These are phyloP conservation scores for Serrognathus titanus DNA, from an alignment of 2,888 invertebrate species.

Conservation along the genomic window DNA sequence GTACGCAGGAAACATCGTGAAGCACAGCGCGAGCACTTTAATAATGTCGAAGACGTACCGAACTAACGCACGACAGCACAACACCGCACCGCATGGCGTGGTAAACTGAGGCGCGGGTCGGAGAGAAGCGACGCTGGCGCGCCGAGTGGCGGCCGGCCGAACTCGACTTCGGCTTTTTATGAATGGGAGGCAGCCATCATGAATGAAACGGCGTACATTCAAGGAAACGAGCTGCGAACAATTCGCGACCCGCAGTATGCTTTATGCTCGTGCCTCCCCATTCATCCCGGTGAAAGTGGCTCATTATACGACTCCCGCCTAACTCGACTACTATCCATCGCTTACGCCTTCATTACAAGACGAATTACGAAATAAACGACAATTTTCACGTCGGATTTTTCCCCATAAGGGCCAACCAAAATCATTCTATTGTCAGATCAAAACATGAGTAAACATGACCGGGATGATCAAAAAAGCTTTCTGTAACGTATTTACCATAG, in stretches of 20 bases:
- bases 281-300: conserved; percentile 38
- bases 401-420: not conserved
- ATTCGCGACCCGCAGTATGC: conserved; percentile 33
- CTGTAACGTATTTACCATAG: not conserved
- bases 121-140: conserved; percentile 39
- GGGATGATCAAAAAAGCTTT: no score
- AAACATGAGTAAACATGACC: no score
- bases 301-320: conserved; percentile 26
- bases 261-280: conserved; percentile 32
- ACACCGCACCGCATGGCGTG: conserved; percentile 13
- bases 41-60: conserved; percentile 25
- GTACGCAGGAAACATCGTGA: not conserved
- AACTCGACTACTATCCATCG: conserved; percentile 9
- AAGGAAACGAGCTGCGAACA: conserved; percentile 44
- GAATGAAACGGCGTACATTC: conserved; percentile 61
- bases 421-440: no score
- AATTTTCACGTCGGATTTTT: not conserved
- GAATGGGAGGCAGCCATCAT: conserved; percentile 71
- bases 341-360: conserved; percentile 1
- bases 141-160: conserved; percentile 36
- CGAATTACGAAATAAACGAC: not conserved
- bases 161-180: conserved; percentile 62
- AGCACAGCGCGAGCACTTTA: not conserved
- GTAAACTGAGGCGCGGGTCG: conserved; percentile 11
- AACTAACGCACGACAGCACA: conserved; percentile 19